Evolutionary conservation across 1,140 invertebrate species (phyloP).

Genomic region (Aphis craccivora): DNA sequence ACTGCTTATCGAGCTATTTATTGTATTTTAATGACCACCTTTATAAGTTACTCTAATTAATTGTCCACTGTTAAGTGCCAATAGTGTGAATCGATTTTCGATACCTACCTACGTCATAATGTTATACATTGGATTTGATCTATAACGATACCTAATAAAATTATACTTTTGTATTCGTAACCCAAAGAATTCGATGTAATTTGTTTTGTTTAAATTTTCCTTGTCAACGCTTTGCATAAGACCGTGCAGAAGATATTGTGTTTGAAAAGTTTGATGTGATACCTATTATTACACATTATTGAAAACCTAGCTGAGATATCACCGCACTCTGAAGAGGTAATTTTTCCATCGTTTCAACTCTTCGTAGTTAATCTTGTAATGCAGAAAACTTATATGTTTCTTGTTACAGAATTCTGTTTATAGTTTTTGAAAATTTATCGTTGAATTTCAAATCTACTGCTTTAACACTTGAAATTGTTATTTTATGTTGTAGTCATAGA

Average conservation of each 20-base stretch:
- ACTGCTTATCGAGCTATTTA: too few relatives aligned
- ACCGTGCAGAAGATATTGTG: not conserved
- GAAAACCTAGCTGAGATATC: not conserved
- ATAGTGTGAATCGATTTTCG: not conserved
- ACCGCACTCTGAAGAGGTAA: not conserved
- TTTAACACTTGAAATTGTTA: not conserved
- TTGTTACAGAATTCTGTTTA: not conserved
- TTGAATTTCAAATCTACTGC: not conserved
- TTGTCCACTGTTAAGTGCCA: not conserved
- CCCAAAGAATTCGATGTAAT: not conserved
- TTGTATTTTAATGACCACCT: too few relatives aligned
- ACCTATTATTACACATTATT: too few relatives aligned
- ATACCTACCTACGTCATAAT: not conserved
- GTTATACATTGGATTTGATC: not conserved
- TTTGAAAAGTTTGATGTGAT: not conserved
- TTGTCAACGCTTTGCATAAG: not conserved
- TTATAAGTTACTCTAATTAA: too few relatives aligned
- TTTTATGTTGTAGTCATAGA: not conserved
- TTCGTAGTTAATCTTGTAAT: not conserved
- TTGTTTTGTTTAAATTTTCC: not conserved
- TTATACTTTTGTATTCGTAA: not conserved
- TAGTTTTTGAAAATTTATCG: not conserved
- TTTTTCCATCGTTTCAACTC: not conserved
- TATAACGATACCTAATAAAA: not conserved
- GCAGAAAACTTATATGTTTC: not conserved